Base-by-base conservation (phyloP, 2,888 invertebrate species). In the Thyatira batis region DNA sequence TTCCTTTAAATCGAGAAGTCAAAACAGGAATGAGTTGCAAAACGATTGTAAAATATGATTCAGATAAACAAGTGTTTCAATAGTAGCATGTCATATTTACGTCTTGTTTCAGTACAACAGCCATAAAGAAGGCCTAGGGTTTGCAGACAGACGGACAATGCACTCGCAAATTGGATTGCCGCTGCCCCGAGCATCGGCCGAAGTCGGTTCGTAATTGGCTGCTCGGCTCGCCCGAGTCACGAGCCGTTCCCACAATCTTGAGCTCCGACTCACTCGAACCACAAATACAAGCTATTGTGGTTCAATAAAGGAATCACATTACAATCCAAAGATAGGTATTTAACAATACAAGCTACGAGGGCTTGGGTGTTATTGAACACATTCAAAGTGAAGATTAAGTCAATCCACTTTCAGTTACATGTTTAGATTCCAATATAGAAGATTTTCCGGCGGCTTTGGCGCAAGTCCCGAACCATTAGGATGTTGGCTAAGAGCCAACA, bases 151-250 rank as follows among this genome's bases (percentile, higher is more conserved):
- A 67, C 76, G 79, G 80, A 89, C 88, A 88, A 86, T 88, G 84
- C 81, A 66, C 75, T 79, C 72, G 73, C 84, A 89, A 89, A 90
- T 90, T 89, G 89, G 84, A 87, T 86, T 84, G 85, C 79, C 75
- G 65, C 75, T 75, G 77, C 78, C 73, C 70, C 70, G 70, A 80
- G 80, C 76, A 76, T 73, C 72, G 72, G 69, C 63, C 71, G 67
- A 78, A 78, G 77, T 73, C 69, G 65, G 60, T 60, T 62, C 75
- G 78, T 87, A 87, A 89, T 89, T 87, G 87, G 82, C 78, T 73
- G 70, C 76, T 71, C 67, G 67, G 63, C 68, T 68, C 63, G 68
- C 66, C 67, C 65, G 67, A 73, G 76, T 78, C 78, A 79, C 79
- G 76, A 80, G 66, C 56, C 66, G 55, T 62, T 65, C 65, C 27